Evolutionary conservation across 2,113 vertebrate genomes (phyloP).

Genomic region (Eonycteris spelaea): DNA sequence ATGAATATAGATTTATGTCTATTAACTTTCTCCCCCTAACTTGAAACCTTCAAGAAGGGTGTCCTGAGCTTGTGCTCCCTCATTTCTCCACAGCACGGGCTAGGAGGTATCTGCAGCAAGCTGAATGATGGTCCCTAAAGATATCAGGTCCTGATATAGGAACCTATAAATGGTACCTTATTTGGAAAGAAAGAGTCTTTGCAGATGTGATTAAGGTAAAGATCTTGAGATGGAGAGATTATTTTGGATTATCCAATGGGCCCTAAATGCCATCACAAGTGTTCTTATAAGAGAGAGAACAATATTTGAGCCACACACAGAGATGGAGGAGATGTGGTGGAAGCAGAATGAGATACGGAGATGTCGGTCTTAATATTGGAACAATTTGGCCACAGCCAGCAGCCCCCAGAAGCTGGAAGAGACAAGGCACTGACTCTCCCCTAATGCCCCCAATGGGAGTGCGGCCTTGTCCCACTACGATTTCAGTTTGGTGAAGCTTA

Average conservation of each 20-base stretch:
- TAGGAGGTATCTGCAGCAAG: neutral
- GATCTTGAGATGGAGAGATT: neutral
- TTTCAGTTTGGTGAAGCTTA: neutral
- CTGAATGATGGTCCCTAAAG: neutral
- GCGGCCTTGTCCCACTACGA: neutral
- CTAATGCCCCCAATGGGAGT: neutral
- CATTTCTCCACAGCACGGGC: neutral
- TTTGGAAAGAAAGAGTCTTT: neutral
- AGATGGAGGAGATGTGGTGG: neutral
- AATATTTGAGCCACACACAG: neutral
- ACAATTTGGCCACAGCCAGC: neutral
- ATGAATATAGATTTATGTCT: neutral
- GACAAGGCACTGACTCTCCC: neutral
- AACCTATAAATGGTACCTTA: neutral
- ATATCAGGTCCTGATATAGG: neutral
- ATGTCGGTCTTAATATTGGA: neutral
- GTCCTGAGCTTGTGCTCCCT: neutral
- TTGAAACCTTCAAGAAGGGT: neutral
- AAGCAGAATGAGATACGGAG: neutral
- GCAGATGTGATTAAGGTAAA: neutral
- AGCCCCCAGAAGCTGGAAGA: neutral
- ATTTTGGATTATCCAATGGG: neutral
- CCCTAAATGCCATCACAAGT: neutral
- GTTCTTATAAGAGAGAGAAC: neutral
- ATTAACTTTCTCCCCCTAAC: neutral